These are phyloP conservation scores for Sinella curviseta DNA, from an alignment of 1,140 invertebrate genomes.

Conservation along the genomic window DNA sequence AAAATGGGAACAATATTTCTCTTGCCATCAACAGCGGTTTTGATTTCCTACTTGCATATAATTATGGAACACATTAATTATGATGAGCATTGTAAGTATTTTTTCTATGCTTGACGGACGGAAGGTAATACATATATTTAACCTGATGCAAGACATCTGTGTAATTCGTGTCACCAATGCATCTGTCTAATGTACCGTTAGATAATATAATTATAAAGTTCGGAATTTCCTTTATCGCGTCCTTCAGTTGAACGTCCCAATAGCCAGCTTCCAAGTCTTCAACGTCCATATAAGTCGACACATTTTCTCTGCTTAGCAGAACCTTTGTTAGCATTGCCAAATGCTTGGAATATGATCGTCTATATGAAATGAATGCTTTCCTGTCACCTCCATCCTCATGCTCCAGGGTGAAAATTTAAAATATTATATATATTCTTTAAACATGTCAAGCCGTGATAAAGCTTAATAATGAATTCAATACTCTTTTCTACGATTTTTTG, in stretches of 20 bases:
- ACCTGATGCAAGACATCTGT: constrained; percentile 11
- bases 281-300: not conserved
- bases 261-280: not conserved
- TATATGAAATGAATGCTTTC: constrained; percentile 4
- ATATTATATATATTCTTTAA: too few species aligned
- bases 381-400: too few species aligned
- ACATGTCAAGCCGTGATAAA: too few species aligned
- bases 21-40: not conserved
- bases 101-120: not conserved
- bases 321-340: constrained; percentile 8
- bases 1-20: not conserved
- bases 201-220: not conserved
- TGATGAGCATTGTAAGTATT: not conserved
- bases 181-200: not conserved
- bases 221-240: not conserved
- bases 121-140: not conserved
- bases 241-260: not conserved
- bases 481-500: too few species aligned
- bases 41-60: constrained; percentile 6
- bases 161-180: constrained; percentile 11
- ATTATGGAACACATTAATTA: not conserved
- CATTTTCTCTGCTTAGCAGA: not conserved
- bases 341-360: not conserved
- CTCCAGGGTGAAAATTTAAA: too few species aligned
- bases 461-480: too few species aligned